These are phyloP conservation scores for Atrina japonica DNA, from an alignment of 2,888 invertebrate genomes.

Conservation along the genomic window DNA sequence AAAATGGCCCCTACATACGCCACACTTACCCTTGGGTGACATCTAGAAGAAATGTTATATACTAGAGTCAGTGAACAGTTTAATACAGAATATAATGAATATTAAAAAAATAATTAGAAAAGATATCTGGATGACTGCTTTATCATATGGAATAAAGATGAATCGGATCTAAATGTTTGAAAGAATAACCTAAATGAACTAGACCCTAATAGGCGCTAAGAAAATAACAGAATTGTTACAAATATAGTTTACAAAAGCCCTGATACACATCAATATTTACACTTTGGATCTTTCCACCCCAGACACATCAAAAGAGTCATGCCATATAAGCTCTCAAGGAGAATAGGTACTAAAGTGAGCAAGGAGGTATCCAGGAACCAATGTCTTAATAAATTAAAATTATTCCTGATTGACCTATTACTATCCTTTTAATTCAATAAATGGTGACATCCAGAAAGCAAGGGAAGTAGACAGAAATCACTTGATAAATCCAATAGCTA, in stretches of 20 bases:
- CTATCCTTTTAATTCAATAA: no score
- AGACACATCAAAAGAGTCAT: slow-evolving; percentile 3
- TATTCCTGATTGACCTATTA: neutral
- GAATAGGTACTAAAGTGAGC: slow-evolving; percentile 17
- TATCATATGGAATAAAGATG: slow-evolving; percentile 1
- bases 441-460: neutral
- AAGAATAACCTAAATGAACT: neutral
- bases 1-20: no score
- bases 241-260: slow-evolving; percentile 3
- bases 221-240: neutral
- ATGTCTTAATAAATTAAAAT: neutral
- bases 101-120: neutral
- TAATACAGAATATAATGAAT: neutral
- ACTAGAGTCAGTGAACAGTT: no score
- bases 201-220: neutral
- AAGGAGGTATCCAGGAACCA: slow-evolving; percentile 7
- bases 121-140: slow-evolving; percentile 6
- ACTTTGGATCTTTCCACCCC: no score
- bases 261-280: slow-evolving; percentile 10
- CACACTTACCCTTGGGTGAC: no score
- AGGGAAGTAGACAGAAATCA: neutral
- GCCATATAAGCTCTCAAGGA: neutral
- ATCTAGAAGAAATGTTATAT: neutral
- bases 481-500: neutral
- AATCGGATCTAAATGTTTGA: neutral